These are phyloP conservation scores for Rhyzopertha dominica DNA, from an alignment of 1,140 invertebrate species.

Conservation along the genomic window DNA sequence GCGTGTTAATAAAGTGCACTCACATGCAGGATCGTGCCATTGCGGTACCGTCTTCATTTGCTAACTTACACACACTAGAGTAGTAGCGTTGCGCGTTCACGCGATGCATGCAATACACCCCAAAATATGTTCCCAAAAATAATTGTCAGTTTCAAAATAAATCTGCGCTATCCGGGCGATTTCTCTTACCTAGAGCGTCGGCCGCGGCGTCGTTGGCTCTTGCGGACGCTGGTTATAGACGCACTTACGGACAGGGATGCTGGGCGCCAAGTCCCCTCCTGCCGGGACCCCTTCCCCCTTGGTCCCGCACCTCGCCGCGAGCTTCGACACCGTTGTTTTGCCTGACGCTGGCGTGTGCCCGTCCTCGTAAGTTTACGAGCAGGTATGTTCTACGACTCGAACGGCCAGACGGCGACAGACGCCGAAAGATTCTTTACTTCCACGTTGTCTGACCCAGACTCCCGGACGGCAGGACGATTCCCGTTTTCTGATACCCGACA, in stretches of 20 bases:
- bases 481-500: too few species aligned
- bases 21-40: constrained; percentile 11
- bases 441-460: too few species aligned
- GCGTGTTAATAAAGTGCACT: too few species aligned
- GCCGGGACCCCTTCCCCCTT: constrained; percentile 13
- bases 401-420: too few species aligned
- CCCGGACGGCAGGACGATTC: too few species aligned
- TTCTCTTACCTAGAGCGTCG: constrained; percentile 16
- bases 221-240: constrained; percentile 18
- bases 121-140: too few species aligned
- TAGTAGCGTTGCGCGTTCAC: constrained; percentile 11
- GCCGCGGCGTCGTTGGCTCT: constrained; percentile 12
- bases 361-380: too few species aligned
- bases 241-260: constrained; percentile 20
- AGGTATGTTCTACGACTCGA: too few species aligned
- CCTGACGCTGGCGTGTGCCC: constrained; percentile 16
- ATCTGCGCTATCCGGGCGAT: constrained; percentile 14
- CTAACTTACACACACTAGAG: constrained; percentile 6
- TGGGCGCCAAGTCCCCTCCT: constrained; percentile 18
- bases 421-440: too few species aligned
- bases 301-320: too few species aligned
- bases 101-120: constrained; percentile 12
- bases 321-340: too few species aligned
- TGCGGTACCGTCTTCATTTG: constrained; percentile 2
- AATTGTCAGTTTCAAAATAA: constrained; percentile 20